Evolutionary conservation across 2,888 invertebrate species (phyloP).

Genomic region (Thumatha senex): DNA sequence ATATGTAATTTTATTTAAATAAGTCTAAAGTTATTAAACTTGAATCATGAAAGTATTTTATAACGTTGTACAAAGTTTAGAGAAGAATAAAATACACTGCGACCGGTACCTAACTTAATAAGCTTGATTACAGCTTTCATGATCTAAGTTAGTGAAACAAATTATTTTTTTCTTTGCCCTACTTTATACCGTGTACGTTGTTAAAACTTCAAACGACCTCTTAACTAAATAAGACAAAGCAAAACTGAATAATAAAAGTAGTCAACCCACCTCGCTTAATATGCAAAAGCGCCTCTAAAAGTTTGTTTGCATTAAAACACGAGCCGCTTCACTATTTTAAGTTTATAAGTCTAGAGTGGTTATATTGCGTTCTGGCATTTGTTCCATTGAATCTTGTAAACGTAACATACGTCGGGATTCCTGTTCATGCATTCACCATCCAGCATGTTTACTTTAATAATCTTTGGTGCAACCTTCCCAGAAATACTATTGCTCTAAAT

Average conservation of each 20-base stretch:
- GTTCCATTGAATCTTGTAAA: slow-evolving; percentile 64
- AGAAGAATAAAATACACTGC: neutral
- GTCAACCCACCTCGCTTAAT: slow-evolving; percentile 84
- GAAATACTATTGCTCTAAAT: slow-evolving; percentile 30
- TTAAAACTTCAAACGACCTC: slow-evolving; percentile 45
- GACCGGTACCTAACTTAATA: slow-evolving; percentile 4
- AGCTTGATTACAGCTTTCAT: slow-evolving; percentile 57
- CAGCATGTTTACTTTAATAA: slow-evolving; percentile 61
- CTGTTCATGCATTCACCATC: slow-evolving; percentile 59
- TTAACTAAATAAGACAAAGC: slow-evolving; percentile 76
- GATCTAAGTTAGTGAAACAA: slow-evolving; percentile 63
- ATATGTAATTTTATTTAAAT: slow-evolving; percentile 51
- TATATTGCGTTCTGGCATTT: slow-evolving; percentile 83
- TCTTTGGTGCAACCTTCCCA: slow-evolving; percentile 66
- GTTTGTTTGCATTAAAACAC: slow-evolving; percentile 84
- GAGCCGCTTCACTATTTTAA: slow-evolving; percentile 83
- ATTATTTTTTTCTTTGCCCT: slow-evolving; percentile 52
- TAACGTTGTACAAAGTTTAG: neutral
- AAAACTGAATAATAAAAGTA: slow-evolving; percentile 80
- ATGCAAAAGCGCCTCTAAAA: slow-evolving; percentile 83
- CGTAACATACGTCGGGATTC: slow-evolving; percentile 56
- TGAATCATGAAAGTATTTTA: slow-evolving; percentile 70
- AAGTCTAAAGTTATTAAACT: slow-evolving; percentile 54
- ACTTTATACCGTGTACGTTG: slow-evolving; percentile 50
- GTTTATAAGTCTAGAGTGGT: slow-evolving; percentile 80